Base-by-base conservation (phyloP, 92 coral and sea anemone genomes). In the Umimayanthus kanabou region DNA sequence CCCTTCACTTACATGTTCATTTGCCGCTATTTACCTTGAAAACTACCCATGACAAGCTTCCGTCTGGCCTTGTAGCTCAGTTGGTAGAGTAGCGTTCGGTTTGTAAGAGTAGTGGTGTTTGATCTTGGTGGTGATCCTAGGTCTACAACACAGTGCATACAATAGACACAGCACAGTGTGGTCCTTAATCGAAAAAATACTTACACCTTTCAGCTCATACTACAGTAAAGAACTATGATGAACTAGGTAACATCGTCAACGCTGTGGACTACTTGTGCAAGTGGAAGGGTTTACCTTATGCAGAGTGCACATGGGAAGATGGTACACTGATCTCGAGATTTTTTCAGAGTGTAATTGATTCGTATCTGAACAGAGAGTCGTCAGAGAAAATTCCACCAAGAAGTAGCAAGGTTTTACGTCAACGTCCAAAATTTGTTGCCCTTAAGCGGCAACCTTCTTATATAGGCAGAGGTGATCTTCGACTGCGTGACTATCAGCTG, bases 241-340 rank as follows among this genome's bases (percentile, higher is more conserved):
- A 93, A 50, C 84, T 90, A 39, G 99, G 99, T 15, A 93, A 92
- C 71, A 57, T 80, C 25, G 92, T 90, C 15, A 94, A 85, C 64
- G 95, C 93, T 85, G 98, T 95, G 65, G 99, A 97, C 89, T 97
- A 97, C 65, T 84, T 97, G 20, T 97, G 98, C 86, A 97, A 97
- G 79, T 97, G 99, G 99, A 80, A 80, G 65, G 99, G 99, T 23
- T 85, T 97, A 37, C 99, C 99, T 2, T 97, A 97, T 70, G 94
- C 93, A 0, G 99, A 97, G 64, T 91, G 97, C 55, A 95, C 99
- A 0, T 97, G 99, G 99, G 99, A 97, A 84, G 99, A 97, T 26
- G 99, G 99, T 22, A 83, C 93, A 37, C 94, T 97, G 9, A 87
- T 94, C 9, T 97, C 99, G 45, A 91, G 92, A 90, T 93, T 89